Evolutionary conservation across 2,888 invertebrate genomes (phyloP), one percentile per base, ranked within the genome.

Genomic region (Cynaeus angustus): DNA sequence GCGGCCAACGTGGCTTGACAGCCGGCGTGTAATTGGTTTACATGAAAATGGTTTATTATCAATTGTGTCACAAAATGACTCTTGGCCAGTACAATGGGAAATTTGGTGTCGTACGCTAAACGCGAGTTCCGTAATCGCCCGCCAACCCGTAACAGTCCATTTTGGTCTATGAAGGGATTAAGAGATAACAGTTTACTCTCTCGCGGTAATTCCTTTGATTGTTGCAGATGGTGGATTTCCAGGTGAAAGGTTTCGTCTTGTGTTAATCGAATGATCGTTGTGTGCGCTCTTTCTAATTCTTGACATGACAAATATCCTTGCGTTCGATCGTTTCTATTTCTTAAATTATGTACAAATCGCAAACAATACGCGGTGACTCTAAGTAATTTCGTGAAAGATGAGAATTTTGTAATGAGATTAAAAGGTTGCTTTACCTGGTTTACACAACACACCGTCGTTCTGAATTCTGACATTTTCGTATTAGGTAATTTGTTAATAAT

Each of bases 21-120:
- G 1, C 75, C 75, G 3, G 76, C 74, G 59, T 74, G 76, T 6
- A 74, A 45, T 5, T 37, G 37, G 8, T 3, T 37, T 3, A 37
- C n/a, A 64, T 74, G 76, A 5, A 74, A 45, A 37, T 37, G 37
- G 8, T 3, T 37, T 3, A 37, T 37, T 37, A 37, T 37, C 37
- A 37, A 6, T 37, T 37, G 2, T 37, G 37, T 37, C 7, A 37
- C 37, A 2, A 3, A n/a, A n/a, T 37, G 37, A 37, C 7, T n/a
- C n/a, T n/a, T n/a, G n/a, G n/a, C n/a, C n/a, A n/a, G n/a, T n/a
- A n/a, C 7, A 5, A n/a, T 37, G 4, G 9, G 8, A 37, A 37
- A n/a, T n/a, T 37, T 37, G 7, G n/a, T 37, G 2, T 37, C 37
- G 37, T 7, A 5, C 7, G 8, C 1, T 2, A 37, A n/a, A 1